Percentiles rank a stretch among this genome's conserved stretches.
phyloP scores from a whole-genome alignment of 2,797 vertebrate genomes.

The Dallia pectoralis region DNA sequence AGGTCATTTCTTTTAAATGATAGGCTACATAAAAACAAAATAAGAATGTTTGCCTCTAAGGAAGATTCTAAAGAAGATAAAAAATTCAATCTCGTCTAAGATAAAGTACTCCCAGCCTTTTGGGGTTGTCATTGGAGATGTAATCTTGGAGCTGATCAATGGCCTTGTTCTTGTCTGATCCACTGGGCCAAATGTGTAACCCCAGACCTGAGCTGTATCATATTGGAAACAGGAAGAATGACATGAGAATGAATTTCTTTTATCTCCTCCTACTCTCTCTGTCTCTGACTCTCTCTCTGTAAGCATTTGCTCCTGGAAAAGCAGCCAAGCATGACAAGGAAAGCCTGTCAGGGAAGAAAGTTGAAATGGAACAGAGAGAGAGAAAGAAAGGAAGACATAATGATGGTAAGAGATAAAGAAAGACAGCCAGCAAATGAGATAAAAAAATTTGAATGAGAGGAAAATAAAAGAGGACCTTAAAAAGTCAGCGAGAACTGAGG shows the following conservation, averaged over 20 bases:
- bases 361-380: background rate
- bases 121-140: conserved; percentile 56
- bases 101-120: conserved; percentile 48
- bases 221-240: conserved; percentile 31
- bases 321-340: background rate
- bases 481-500: no score
- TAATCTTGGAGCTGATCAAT: conserved; percentile 67
- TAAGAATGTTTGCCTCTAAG: conserved; percentile 32
- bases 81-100: conserved; percentile 38
- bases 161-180: conserved; percentile 46
- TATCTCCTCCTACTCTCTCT: conserved; percentile 15
- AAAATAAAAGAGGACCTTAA: background rate
- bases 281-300: conserved; percentile 9
- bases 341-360: background rate
- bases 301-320: conserved; percentile 1
- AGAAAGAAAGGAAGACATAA: background rate
- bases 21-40: conserved; percentile 38
- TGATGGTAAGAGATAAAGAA: background rate
- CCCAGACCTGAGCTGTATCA: conserved; percentile 20
- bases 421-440: background rate
- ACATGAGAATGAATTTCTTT: conserved; percentile 27
- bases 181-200: conserved; percentile 29
- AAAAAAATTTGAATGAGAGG: background rate
- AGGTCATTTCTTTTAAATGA: conserved; percentile 22
- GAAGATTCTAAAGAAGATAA: background rate